Conservation (phyloP, 1,140 invertebrate species). For the Daktulosphaira vitifoliae region DNA sequence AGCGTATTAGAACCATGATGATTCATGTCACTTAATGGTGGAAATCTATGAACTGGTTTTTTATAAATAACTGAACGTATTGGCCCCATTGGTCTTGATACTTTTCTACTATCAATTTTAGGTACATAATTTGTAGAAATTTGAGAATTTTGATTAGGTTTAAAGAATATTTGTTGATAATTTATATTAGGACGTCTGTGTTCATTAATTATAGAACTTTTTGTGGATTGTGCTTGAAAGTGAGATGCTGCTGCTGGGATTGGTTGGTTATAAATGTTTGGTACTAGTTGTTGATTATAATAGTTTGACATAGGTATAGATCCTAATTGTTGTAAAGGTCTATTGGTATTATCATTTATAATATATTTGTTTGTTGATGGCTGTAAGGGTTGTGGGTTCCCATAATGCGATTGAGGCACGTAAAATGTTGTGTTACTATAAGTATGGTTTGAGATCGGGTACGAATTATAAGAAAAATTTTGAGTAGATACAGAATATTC, state of each 20-base stretch:
- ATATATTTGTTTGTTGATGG: not conserved
- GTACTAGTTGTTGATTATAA: not conserved
- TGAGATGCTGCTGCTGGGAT: too few relatives aligned
- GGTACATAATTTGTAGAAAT: not conserved
- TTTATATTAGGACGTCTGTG: not conserved
- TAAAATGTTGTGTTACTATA: constrained; percentile 9
- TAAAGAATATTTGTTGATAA: not conserved
- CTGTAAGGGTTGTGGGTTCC: not conserved
- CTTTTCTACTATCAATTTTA: not conserved
- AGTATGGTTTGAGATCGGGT: constrained; percentile 2
- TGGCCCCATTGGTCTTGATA: not conserved
- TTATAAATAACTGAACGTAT: constrained; percentile 26
- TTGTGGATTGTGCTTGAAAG: too few relatives aligned
- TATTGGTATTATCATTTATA: not conserved
- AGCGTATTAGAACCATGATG: not conserved
- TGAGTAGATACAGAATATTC: not conserved
- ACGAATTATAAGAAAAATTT: not conserved
- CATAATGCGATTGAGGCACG: not conserved
- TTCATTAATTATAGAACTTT: too few relatives aligned
- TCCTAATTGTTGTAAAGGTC: not conserved
- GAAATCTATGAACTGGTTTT: constrained; percentile 33
- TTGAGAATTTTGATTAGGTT: not conserved
- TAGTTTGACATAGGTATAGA: not conserved
- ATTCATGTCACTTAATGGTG: not conserved
- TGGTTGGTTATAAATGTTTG: not conserved